These are phyloP conservation scores for Amphipoea lucens DNA, from an alignment of 2,888 invertebrate genomes.

Conservation along the genomic window DNA sequence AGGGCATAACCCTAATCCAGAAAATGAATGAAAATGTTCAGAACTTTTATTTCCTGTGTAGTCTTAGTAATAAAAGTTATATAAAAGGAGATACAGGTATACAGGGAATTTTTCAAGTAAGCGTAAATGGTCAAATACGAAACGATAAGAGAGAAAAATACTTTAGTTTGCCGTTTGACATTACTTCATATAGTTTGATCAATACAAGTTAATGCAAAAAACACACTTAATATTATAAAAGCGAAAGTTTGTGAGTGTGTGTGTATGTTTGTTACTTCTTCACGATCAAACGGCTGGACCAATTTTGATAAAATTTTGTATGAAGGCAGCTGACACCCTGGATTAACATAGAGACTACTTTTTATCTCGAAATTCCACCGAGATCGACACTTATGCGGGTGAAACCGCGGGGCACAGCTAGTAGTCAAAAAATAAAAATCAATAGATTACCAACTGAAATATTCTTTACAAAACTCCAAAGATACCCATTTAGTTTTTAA, in stretches of 20 bases:
- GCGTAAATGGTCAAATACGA: neutral
- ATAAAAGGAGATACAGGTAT: neutral
- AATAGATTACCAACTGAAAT: neutral
- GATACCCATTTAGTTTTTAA: neutral
- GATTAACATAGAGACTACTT: no score
- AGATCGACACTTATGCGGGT: no score
- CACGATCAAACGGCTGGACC: no score
- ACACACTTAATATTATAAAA: no score
- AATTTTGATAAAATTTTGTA: no score
- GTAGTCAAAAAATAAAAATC: neutral
- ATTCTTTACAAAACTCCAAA: neutral
- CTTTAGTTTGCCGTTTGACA: neutral
- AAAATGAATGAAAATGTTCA: slow-evolving; percentile 46
- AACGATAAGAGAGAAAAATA: neutral
- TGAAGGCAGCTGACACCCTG: no score
- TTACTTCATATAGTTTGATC: neutral
- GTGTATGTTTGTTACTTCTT: no score
- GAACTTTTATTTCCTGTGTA: slow-evolving; percentile 43
- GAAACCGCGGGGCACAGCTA: no score
- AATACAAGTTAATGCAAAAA: no score
- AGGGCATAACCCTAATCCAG: slow-evolving; percentile 50
- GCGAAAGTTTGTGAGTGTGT: no score
- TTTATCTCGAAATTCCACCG: no score
- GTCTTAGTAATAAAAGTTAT: no score
- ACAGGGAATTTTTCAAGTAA: neutral